Conservation (phyloP, 92 coral and sea anemone genomes). For the Scolanthus callimorphus region DNA sequence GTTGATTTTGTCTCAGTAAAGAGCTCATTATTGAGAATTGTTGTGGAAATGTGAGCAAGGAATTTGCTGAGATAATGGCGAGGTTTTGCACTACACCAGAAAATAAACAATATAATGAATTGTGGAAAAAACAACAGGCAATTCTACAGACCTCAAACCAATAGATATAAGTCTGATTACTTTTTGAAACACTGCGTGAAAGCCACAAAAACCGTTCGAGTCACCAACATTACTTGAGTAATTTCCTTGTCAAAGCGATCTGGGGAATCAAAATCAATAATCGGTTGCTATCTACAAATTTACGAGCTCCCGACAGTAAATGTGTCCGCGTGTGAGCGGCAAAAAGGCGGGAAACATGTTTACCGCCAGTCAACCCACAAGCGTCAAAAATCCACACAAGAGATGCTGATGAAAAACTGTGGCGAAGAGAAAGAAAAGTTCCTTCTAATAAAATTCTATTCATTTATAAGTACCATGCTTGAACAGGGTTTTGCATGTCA, state of each 20-base stretch:
- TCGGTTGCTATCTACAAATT: no score
- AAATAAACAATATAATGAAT: no score
- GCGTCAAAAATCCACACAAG: neutral
- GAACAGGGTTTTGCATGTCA: constrained; percentile 22
- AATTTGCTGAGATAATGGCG: neutral
- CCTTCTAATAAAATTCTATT: neutral
- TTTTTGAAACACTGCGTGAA: no score
- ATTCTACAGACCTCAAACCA: no score
- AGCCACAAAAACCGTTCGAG: neutral
- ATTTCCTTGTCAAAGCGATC: neutral
- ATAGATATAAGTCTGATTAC: no score
- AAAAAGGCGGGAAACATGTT: neutral
- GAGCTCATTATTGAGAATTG: neutral
- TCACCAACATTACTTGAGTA: neutral
- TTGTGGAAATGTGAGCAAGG: neutral
- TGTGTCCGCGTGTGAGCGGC: no score
- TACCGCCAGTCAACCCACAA: neutral
- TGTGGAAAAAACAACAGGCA: no score
- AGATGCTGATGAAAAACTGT: neutral
- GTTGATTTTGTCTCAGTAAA: neutral
- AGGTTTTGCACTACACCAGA: neutral
- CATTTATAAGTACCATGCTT: constrained; percentile 7
- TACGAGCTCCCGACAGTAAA: no score
- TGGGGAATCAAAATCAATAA: neutral
- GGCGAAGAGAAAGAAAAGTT: neutral